Percentiles rank a stretch among this genome's conserved stretches.
phyloP scores from a whole-genome alignment of 2,113 vertebrate species.

The Phaethon lepturus region DNA sequence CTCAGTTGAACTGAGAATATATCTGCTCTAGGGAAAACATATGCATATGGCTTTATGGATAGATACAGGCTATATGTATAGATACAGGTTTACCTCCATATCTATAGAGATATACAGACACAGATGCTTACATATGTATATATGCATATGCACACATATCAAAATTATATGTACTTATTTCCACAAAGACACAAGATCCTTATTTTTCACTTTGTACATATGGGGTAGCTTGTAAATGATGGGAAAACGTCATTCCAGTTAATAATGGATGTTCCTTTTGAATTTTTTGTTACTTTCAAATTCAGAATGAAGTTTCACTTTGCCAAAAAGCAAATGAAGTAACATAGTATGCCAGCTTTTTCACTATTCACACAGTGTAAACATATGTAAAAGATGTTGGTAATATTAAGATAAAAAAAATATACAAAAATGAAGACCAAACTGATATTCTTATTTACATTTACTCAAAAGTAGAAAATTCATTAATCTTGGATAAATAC shows the following conservation, averaged over 20 bases:
- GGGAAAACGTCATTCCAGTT: neutral
- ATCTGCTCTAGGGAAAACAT: neutral
- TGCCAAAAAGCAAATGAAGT: neutral
- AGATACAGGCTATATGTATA: neutral
- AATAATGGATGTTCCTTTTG: neutral
- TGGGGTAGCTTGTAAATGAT: neutral
- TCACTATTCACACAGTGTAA: neutral
- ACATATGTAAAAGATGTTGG: neutral
- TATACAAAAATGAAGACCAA: neutral
- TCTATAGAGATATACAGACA: neutral
- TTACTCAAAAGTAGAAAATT: neutral
- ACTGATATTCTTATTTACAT: neutral
- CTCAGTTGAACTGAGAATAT: neutral
- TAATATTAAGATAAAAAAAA: neutral
- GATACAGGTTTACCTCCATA: neutral
- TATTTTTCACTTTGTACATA: neutral
- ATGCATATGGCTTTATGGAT: neutral
- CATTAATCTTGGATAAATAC: neutral
- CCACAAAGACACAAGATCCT: neutral
- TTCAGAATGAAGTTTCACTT: neutral
- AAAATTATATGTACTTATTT: neutral
- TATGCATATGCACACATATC: accelerated
- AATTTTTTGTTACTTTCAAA: neutral
- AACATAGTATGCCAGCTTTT: neutral
- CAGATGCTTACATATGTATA: neutral